Evolutionary conservation across 2,888 invertebrate species (phyloP).

Genomic region (Thyatira batis): DNA sequence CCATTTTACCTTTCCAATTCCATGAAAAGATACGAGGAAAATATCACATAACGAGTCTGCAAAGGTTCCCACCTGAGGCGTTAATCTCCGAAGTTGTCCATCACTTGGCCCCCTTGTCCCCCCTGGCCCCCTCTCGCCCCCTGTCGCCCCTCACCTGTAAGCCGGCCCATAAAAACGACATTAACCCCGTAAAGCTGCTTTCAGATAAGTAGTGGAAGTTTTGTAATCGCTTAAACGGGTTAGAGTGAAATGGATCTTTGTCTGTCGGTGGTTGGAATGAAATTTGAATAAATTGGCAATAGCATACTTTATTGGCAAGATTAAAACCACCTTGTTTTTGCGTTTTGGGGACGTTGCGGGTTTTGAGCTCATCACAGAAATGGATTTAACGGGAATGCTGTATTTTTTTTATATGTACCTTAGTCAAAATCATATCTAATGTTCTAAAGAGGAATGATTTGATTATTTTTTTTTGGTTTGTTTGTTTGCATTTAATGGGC

Average conservation of each 20-base stretch:
- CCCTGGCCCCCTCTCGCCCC: background rate
- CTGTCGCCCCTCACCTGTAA: background rate
- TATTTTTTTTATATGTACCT: too few relatives aligned
- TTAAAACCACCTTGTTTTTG: too few relatives aligned
- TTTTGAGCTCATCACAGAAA: too few relatives aligned
- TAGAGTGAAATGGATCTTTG: background rate
- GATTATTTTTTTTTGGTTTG: too few relatives aligned
- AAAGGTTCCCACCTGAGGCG: background rate
- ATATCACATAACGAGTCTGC: constrained; percentile 1
- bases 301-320: too few relatives aligned
- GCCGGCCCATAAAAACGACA: background rate
- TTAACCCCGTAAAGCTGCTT: background rate
- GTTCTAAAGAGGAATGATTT: too few relatives aligned
- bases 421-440: too few relatives aligned
- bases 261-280: background rate
- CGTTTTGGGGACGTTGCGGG: too few relatives aligned
- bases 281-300: too few relatives aligned
- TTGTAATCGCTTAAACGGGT: background rate
- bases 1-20: background rate
- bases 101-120: background rate
- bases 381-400: too few relatives aligned
- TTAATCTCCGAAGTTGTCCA: constrained; percentile 1
- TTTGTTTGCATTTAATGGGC: too few relatives aligned
- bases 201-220: background rate
- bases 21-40: background rate